Conservation (phyloP, 2,888 invertebrate genomes). For the Cryptus armator region DNA sequence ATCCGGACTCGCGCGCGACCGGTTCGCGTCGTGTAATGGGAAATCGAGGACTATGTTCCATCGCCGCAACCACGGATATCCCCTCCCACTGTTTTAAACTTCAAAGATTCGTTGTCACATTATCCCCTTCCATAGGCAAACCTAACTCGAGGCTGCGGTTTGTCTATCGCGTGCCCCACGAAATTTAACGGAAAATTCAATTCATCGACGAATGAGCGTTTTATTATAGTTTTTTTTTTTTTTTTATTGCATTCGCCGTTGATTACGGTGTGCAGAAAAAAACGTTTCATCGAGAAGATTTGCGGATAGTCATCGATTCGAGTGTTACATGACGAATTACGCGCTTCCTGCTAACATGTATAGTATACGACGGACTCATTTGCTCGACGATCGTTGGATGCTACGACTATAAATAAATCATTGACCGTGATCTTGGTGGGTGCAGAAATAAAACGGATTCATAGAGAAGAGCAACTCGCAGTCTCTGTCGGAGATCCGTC, state of each 20-base stretch:
- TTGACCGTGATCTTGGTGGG: not conserved
- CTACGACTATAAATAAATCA: not conserved
- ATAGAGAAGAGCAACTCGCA: too few species aligned
- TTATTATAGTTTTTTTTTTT: not conserved
- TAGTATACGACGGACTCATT: not conserved
- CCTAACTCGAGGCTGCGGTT: not conserved
- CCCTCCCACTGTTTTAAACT: slow-evolving; percentile 9
- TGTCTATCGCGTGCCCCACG: not conserved
- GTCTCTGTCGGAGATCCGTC: too few species aligned
- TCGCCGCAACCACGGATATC: slow-evolving; percentile 44
- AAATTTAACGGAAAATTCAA: not conserved
- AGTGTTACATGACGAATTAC: too few species aligned
- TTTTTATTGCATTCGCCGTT: not conserved
- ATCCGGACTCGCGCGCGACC: slow-evolving; percentile 57
- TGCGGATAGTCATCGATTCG: too few species aligned
- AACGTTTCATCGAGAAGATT: too few species aligned
- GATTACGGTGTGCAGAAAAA: not conserved
- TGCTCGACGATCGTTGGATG: not conserved
- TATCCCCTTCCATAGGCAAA: not conserved
- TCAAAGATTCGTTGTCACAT: slow-evolving; percentile 21
- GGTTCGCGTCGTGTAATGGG: slow-evolving; percentile 62
- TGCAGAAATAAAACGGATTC: too few species aligned
- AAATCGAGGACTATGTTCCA: slow-evolving; percentile 42
- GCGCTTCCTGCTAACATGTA: not conserved
- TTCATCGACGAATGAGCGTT: not conserved